A percentile compares a stretch with the other conserved stretches of the same genome.
These are phyloP conservation scores for Mycalesis mineus DNA, from an alignment of 2,888 invertebrate genomes.

Conservation along the genomic window DNA sequence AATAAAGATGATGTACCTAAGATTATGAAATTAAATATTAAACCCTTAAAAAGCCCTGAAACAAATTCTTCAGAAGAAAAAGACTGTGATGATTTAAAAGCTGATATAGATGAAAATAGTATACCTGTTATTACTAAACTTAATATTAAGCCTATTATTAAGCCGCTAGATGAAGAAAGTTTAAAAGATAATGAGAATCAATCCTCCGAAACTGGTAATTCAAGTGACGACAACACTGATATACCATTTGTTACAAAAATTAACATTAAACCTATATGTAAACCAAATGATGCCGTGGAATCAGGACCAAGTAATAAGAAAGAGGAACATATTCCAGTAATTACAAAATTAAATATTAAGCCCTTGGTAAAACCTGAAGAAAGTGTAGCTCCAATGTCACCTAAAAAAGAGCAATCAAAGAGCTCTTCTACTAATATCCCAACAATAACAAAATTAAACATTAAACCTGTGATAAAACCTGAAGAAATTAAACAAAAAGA, in stretches of 20 bases:
- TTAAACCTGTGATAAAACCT: slow-evolving; percentile 73
- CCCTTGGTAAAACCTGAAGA: slow-evolving; percentile 62
- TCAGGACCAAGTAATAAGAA: slow-evolving; percentile 39
- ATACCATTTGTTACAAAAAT: slow-evolving; percentile 75
- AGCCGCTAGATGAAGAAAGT: slow-evolving; percentile 60
- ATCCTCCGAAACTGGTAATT: slow-evolving; percentile 68
- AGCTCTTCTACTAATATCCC: slow-evolving; percentile 47
- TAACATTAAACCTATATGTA: slow-evolving; percentile 77
- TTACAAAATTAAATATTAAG: slow-evolving; percentile 69
- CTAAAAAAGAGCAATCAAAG: slow-evolving; percentile 57
- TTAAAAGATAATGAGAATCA: slow-evolving; percentile 66
- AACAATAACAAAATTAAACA: slow-evolving; percentile 65
- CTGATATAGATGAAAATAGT: slow-evolving; percentile 58
- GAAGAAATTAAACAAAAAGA: slow-evolving; percentile 47
- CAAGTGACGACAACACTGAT: slow-evolving; percentile 70
- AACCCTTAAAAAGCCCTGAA: slow-evolving; percentile 72
- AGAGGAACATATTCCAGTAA: slow-evolving; percentile 57
- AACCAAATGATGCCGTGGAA: slow-evolving; percentile 53
- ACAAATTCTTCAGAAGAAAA: slow-evolving; percentile 61
- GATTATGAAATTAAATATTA: slow-evolving; percentile 75
- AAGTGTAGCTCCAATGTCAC: slow-evolving; percentile 50
- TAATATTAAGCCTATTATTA: slow-evolving; percentile 77
- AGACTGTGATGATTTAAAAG: slow-evolving; percentile 68
- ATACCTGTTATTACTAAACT: slow-evolving; percentile 74
- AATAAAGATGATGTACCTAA: slow-evolving; percentile 71